These are phyloP conservation scores for Amblyopsis hoosieri DNA, from an alignment of 2,797 vertebrate species.

Conservation along the genomic window DNA sequence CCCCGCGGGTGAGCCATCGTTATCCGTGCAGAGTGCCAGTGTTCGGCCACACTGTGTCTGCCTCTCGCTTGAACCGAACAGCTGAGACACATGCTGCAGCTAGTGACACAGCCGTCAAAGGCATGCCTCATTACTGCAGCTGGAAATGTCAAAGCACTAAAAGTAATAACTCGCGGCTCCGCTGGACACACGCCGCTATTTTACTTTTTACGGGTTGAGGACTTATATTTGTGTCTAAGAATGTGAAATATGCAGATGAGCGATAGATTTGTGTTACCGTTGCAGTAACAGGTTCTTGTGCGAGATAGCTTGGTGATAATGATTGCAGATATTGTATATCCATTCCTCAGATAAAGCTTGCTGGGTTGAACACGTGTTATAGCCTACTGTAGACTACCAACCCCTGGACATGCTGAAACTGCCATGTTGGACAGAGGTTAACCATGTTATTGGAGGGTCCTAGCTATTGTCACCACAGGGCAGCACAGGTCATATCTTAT, in stretches of 20 bases:
- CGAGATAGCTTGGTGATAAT: constrained; percentile 50
- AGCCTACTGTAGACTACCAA: constrained; percentile 13
- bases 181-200: constrained; percentile 71
- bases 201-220: constrained; percentile 61
- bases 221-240: constrained; percentile 48
- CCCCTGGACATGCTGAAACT: constrained; percentile 22
- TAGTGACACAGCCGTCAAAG: constrained; percentile 80
- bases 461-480: neutral
- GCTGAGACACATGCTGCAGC: constrained; percentile 76
- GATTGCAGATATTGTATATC: constrained; percentile 47
- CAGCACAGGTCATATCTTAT: constrained; percentile 17
- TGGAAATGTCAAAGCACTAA: constrained; percentile 84
- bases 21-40: constrained; percentile 74
- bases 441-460: constrained; percentile 19
- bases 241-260: constrained; percentile 33
- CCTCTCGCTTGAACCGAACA: constrained; percentile 65
- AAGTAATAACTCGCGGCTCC: constrained; percentile 79
- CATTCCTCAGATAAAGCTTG: too few relatives aligned
- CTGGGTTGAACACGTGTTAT: neutral
- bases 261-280: constrained; percentile 1
- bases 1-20: constrained; percentile 73
- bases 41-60: constrained; percentile 73
- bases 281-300: constrained; percentile 16
- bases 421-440: constrained; percentile 14
- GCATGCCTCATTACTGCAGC: constrained; percentile 82